Conservation (phyloP, 2,113 vertebrate genomes). For the human region DNA sequence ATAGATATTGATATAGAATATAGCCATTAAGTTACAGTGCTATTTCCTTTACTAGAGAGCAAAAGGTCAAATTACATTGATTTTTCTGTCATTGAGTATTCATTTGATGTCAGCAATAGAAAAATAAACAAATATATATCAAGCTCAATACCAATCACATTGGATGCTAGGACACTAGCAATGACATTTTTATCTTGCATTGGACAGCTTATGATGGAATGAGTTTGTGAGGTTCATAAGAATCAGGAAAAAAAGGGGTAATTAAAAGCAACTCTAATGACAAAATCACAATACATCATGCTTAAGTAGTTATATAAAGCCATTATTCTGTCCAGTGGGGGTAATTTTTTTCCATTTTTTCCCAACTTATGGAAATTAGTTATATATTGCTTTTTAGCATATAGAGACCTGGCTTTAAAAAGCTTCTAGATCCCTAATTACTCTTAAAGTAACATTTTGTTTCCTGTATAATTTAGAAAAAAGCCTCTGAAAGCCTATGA, state of each 20-base stretch:
- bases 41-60: neutral
- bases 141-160: neutral
- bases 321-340: constrained; percentile 48
- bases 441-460: constrained; percentile 39
- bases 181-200: constrained; percentile 52
- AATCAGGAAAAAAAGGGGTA: constrained; percentile 56
- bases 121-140: neutral
- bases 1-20: neutral
- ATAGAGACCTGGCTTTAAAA: neutral
- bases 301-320: neutral
- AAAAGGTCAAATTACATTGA: neutral
- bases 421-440: neutral
- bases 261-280: constrained; percentile 4
- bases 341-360: neutral
- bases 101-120: neutral
- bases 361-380: neutral
- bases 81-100: neutral
- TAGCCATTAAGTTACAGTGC: neutral
- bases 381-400: constrained; percentile 51
- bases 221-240: constrained; percentile 58
- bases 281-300: constrained; percentile 48
- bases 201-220: constrained; percentile 61
- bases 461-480: constrained; percentile 3
- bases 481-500: neutral
- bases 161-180: constrained; percentile 66